Percentiles rank a stretch among this genome's conserved stretches.
Conservation (phyloP, 2,888 invertebrate genomes). For the Heliothis peltigera region DNA sequence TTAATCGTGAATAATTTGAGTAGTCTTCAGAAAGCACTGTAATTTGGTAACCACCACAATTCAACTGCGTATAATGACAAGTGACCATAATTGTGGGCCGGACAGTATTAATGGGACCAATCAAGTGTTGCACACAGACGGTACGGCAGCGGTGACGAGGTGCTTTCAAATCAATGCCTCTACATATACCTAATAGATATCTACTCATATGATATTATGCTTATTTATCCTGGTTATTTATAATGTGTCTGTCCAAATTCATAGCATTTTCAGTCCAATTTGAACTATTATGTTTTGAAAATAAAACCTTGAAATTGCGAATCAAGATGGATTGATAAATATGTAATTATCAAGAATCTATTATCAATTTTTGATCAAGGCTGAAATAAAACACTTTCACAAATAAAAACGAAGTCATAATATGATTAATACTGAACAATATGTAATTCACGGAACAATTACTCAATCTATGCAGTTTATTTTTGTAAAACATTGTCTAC, state of each 20-base stretch:
- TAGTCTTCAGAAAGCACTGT: neutral
- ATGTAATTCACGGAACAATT: neutral
- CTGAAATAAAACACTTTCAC: neutral
- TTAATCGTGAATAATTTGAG: neutral
- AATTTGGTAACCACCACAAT: conserved; percentile 18
- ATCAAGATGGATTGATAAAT: neutral
- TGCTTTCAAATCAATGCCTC: conserved; percentile 13
- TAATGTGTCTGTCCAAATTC: no score
- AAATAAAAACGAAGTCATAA: neutral
- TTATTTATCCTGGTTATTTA: neutral
- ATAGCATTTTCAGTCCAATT: no score
- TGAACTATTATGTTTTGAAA: neutral
- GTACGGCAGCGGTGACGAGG: neutral
- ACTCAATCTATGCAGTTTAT: neutral
- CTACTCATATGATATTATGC: neutral
- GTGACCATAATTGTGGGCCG: conserved; percentile 32
- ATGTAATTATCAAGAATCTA: neutral
- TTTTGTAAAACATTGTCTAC: neutral
- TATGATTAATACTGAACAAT: neutral
- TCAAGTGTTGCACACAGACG: conserved; percentile 19
- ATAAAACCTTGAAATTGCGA: neutral
- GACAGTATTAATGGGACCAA: conserved; percentile 30
- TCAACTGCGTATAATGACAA: conserved; percentile 19
- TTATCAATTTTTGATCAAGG: neutral
- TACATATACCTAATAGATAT: no score